Evolutionary conservation across 2,113 vertebrate genomes (phyloP).

Genomic region (Uria lomvia): DNA sequence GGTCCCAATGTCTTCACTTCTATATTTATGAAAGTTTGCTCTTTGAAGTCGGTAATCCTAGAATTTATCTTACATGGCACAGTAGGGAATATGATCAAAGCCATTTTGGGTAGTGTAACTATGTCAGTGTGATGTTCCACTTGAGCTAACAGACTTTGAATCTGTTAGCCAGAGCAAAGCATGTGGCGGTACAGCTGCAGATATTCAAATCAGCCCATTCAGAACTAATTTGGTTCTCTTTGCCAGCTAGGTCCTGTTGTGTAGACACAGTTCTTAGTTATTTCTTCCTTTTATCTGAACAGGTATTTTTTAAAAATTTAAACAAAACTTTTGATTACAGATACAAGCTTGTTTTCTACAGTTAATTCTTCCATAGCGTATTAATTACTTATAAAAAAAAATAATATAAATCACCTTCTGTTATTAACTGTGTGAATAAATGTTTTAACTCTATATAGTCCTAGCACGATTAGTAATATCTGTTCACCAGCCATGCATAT

Average conservation of each 20-base stretch:
- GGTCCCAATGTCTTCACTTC: not conserved
- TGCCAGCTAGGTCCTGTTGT: not conserved
- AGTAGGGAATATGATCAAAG: not conserved
- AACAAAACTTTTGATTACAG: not conserved
- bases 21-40: not conserved
- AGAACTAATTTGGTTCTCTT: not conserved
- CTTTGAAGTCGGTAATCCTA: constrained; percentile 24
- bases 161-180: not conserved
- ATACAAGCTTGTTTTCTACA: not conserved
- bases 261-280: not conserved
- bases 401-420: not conserved
- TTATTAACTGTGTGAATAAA: not conserved
- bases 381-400: not conserved
- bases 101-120: not conserved
- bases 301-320: not conserved
- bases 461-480: not conserved
- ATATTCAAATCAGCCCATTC: not conserved
- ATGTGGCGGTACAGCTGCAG: not conserved
- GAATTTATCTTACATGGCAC: not conserved
- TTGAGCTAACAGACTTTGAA: not conserved
- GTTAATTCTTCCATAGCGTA: not conserved
- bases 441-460: not conserved
- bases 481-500: not conserved
- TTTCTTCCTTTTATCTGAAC: not conserved
- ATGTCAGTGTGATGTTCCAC: not conserved